These are phyloP conservation scores for Hiodon alosoides DNA, from an alignment of 2,113 vertebrate genomes.

Conservation along the genomic window DNA sequence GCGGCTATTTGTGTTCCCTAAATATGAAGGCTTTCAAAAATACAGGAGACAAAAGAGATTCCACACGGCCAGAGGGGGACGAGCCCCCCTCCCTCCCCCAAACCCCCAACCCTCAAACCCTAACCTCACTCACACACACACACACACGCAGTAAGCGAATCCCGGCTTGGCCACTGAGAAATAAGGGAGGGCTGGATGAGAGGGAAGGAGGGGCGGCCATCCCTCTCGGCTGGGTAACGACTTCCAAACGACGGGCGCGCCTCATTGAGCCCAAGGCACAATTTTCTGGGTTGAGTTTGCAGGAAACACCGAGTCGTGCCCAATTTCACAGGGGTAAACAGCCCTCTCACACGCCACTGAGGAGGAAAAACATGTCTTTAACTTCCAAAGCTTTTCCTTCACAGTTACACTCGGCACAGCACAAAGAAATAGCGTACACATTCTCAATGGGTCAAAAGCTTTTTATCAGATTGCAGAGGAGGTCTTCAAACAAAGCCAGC, in stretches of 20 bases:
- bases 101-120: not conserved
- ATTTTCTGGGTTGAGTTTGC: not conserved
- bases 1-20: not conserved
- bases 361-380: not conserved
- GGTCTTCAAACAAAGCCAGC: too few relatives aligned
- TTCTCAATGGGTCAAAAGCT: not conserved
- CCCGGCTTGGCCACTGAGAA: not conserved
- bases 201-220: not conserved
- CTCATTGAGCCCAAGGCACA: not conserved
- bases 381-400: not conserved
- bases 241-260: not conserved
- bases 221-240: not conserved
- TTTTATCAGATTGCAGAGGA: not conserved
- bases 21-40: not conserved
- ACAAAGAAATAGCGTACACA: not conserved
- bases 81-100: not conserved
- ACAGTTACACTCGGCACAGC: not conserved
- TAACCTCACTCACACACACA: not conserved
- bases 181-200: too few relatives aligned
- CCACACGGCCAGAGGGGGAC: not conserved
- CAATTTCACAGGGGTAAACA: slow-evolving; percentile 5
- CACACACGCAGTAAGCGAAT: too few relatives aligned
- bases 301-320: not conserved
- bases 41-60: slow-evolving; percentile 1
- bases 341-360: not conserved